Conservation (phyloP, 2,797 vertebrate species). For the Nannoperca obscura region DNA sequence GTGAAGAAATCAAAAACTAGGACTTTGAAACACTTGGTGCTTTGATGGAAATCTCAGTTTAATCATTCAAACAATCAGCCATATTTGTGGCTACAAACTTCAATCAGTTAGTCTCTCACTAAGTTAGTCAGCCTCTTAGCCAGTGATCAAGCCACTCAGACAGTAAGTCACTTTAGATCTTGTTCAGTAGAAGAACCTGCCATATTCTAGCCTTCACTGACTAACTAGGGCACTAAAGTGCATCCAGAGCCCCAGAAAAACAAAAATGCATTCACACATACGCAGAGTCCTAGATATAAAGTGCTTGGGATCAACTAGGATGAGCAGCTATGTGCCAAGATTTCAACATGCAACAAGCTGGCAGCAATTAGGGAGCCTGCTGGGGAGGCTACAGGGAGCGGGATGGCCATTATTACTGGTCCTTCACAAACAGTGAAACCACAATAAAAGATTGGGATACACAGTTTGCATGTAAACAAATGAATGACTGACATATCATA, state of each 20-base stretch:
- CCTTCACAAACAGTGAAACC: conserved; percentile 9
- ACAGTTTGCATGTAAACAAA: neutral
- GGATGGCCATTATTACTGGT: conserved; percentile 27
- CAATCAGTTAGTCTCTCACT: neutral
- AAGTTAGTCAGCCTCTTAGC: conserved; percentile 10
- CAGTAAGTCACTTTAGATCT: conserved; percentile 20
- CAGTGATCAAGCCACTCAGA: conserved; percentile 12
- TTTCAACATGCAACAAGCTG: conserved; percentile 69
- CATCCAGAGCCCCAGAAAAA: conserved; percentile 40
- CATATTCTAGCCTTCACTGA: conserved; percentile 39
- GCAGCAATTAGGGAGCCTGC: conserved; percentile 63
- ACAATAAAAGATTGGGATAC: neutral
- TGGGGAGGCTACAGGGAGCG: conserved; percentile 39
- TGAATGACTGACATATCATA: neutral
- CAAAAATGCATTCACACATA: conserved; percentile 20
- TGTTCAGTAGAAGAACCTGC: conserved; percentile 32
- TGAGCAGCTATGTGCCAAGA: conserved; percentile 71
- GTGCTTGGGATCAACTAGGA: conserved; percentile 60
- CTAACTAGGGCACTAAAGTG: conserved; percentile 60
- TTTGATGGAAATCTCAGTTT: conserved; percentile 20
- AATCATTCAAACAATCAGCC: neutral
- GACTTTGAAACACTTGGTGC: neutral
- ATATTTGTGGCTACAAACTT: neutral
- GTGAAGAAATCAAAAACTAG: conserved; percentile 24
- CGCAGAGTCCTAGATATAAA: conserved; percentile 50